Evolutionary conservation across 2,888 invertebrate species (phyloP), one percentile per base, ranked within the genome.

Genomic region (Crocallis elinguaria): DNA sequence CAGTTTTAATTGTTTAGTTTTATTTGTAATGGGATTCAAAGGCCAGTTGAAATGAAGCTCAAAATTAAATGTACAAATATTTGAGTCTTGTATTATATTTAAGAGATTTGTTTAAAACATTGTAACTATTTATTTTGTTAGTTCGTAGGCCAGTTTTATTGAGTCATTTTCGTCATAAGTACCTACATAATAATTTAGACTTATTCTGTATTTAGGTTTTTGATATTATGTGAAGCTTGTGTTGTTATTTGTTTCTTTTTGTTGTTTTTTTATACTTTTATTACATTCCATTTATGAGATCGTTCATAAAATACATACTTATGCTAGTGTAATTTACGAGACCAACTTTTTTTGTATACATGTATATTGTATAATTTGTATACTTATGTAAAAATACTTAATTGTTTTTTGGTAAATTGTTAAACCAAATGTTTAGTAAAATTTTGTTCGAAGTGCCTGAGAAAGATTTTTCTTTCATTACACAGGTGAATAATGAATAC

Each of bases 31-130:
- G 86, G 89, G 89, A 88, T 86, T 67, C 12, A 62, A 73, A 73
- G 90, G 90, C 90, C 90, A 90, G 90, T 90, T 73, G 65, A 79
- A 75, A 75, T 64, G 79, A 88, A 82, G 88, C 89, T 89, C 89
- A 86, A 90, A 89, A 88, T 88, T 68, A 69, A 67, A 77, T 88
- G 88, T 90, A 89, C 88, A 89, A 88, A 88, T 78, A 52, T 57
- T 51, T 61, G 63, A 62, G 64, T 59, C 55, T 58, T 63, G 54
- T 63, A 62, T 57, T 52, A 58, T 57, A 45, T 56, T 52, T 65
- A 39, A 19, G 19, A 39, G 13, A 37, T 54, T 43, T 54, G 42
- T 42, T 36, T 36, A 33, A 16, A 46, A 45, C 29, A 29, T 64
- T 73, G 59, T 86, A 85, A 84, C 82, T 90, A 90, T 90, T 90